phyloP scores from a whole-genome alignment of 2,113 vertebrate species.

The Odobenus rosmarus region DNA sequence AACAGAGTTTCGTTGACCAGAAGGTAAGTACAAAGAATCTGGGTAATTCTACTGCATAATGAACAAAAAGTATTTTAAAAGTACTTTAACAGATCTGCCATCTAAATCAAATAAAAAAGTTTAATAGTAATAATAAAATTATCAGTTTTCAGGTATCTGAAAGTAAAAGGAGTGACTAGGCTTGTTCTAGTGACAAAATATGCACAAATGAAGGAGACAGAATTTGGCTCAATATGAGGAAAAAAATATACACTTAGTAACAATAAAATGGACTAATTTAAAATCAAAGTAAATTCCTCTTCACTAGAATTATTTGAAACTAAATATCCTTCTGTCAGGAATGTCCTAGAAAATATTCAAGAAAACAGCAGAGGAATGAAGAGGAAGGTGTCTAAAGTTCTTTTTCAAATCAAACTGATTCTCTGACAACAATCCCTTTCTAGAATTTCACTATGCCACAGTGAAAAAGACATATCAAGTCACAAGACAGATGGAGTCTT shows the following conservation, averaged over 20 bases:
- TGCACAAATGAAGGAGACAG: not conserved
- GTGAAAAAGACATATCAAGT: not conserved
- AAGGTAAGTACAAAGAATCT: not conserved
- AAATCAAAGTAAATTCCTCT: not conserved
- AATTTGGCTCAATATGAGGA: not conserved
- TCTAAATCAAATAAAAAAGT: not conserved
- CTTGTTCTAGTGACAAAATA: not conserved
- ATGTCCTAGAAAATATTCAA: not conserved
- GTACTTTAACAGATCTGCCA: not conserved
- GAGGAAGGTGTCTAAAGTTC: not conserved
- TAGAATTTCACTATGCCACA: not conserved
- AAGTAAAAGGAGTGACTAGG: not conserved
- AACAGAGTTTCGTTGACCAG: not conserved
- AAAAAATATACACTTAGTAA: not conserved
- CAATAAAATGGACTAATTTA: not conserved
- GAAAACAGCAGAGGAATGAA: not conserved
- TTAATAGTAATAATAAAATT: not conserved
- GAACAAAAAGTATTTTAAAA: not conserved
- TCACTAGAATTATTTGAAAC: not conserved
- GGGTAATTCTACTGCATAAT: not conserved
- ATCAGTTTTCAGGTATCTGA: not conserved
- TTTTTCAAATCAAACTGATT: constrained; percentile 36
- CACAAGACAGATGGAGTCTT: not conserved
- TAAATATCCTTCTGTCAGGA: not conserved
- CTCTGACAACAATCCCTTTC: not conserved